Percentiles rank a stretch among this genome's conserved stretches.
phyloP scores from a whole-genome alignment of 2,888 invertebrate species.

The Escarpia spicata region DNA sequence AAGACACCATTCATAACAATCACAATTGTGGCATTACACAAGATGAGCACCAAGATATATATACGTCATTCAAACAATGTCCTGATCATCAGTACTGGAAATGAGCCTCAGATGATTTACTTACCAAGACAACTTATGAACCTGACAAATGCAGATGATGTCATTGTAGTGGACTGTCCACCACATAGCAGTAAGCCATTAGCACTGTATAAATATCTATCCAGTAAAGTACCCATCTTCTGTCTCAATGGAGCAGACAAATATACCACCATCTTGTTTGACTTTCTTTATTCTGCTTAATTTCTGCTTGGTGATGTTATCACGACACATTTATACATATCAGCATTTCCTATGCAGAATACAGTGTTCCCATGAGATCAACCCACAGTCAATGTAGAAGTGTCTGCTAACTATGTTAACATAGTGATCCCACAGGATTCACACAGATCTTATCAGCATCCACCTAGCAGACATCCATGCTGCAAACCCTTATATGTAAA shows the following conservation, averaged over 20 bases:
- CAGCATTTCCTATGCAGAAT: background rate
- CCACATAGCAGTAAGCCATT: background rate
- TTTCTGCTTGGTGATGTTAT: background rate
- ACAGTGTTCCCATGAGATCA: background rate
- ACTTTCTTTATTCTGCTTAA: background rate
- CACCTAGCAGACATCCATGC: background rate
- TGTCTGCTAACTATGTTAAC: background rate
- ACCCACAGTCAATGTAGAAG: background rate
- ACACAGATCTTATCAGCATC: background rate
- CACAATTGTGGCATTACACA: background rate
- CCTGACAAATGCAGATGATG: background rate
- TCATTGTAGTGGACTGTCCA: background rate
- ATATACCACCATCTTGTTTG: background rate
- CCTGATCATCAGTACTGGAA: background rate
- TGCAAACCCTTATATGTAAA: background rate
- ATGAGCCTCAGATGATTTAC: background rate
- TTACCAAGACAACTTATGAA: background rate
- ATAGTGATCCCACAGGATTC: background rate
- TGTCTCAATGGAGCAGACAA: background rate
- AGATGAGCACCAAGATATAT: no score
- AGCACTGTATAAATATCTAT: background rate
- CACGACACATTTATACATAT: background rate
- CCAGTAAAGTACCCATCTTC: background rate
- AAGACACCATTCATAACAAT: background rate
- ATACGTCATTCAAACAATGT: background rate